These are phyloP conservation scores for Apoderus coryli DNA, from an alignment of 2,888 invertebrate species.

Conservation along the genomic window DNA sequence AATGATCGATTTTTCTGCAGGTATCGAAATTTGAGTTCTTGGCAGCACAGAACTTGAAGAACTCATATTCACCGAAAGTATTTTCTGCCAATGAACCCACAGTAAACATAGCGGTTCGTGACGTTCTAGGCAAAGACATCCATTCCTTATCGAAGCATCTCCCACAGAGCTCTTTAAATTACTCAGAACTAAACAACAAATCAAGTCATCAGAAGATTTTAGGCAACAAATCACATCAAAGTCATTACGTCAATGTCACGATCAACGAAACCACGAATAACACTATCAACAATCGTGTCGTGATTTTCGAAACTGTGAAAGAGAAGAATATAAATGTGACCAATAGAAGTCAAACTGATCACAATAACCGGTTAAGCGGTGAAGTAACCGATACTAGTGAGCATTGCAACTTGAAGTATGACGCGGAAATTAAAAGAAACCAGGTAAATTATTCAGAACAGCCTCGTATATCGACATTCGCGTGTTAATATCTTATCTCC, in stretches of 20 bases:
- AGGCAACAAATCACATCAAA: slow-evolving; percentile 26
- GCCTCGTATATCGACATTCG: too few species aligned
- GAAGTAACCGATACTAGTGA: too few species aligned
- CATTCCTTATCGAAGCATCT: slow-evolving; percentile 46
- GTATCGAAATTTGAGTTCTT: slow-evolving; percentile 66
- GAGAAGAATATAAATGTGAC: too few species aligned
- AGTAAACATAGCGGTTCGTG: slow-evolving; percentile 68
- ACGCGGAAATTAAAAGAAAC: slow-evolving; percentile 38
- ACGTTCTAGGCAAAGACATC: slow-evolving; percentile 48
- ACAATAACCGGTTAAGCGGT: too few species aligned
- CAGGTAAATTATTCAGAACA: slow-evolving; percentile 19
- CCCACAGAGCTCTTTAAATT: slow-evolving; percentile 36
- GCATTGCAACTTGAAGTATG: too few species aligned
- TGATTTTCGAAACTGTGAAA: slow-evolving; percentile 30
- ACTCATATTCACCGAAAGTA: slow-evolving; percentile 56
- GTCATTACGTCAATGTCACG: slow-evolving; percentile 30
- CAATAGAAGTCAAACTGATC: too few species aligned
- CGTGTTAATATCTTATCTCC: too few species aligned
- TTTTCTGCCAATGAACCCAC: slow-evolving; percentile 65
- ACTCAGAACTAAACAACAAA: slow-evolving; percentile 30
- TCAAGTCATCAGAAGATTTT: slow-evolving; percentile 27
- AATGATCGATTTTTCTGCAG: background rate
- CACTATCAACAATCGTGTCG: slow-evolving; percentile 32
- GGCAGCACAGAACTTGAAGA: slow-evolving; percentile 48
- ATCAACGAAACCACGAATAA: slow-evolving; percentile 31